Evolutionary conservation across 2,113 vertebrate genomes (phyloP).

Genomic region (Cynocephalus volans): DNA sequence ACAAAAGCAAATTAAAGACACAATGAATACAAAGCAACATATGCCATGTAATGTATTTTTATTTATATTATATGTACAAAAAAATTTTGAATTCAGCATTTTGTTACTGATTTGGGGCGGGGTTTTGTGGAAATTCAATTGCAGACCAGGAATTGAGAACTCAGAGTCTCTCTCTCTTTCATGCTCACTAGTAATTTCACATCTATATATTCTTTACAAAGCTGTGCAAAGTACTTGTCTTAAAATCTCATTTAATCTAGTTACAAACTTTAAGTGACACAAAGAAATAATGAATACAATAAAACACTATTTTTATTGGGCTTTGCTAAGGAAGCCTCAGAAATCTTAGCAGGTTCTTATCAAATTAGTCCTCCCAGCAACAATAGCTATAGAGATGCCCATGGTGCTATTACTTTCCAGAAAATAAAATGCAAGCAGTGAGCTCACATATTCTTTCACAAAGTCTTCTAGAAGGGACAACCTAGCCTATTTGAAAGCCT

Average conservation of each 20-base stretch:
- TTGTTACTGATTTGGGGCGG: background rate
- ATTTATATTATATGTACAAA: background rate
- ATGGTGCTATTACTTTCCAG: background rate
- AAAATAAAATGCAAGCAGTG: background rate
- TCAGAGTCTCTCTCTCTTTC: background rate
- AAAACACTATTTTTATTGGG: background rate
- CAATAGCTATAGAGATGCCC: background rate
- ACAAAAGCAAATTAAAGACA: conserved; percentile 1
- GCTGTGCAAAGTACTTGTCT: background rate
- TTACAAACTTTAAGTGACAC: background rate
- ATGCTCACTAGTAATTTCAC: background rate
- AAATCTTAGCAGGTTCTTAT: background rate
- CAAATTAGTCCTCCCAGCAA: background rate
- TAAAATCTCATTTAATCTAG: conserved; percentile 24
- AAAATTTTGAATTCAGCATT: background rate
- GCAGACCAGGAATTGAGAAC: background rate
- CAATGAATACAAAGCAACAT: background rate
- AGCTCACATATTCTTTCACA: background rate
- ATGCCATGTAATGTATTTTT: background rate
- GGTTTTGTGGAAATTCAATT: background rate
- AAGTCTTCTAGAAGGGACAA: conserved; percentile 25
- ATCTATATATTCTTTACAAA: background rate
- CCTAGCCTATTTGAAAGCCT: background rate
- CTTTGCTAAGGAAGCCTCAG: background rate
- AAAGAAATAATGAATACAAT: background rate